These are phyloP conservation scores for Agrochola circellaris DNA, from an alignment of 2,888 invertebrate species.

Conservation along the genomic window DNA sequence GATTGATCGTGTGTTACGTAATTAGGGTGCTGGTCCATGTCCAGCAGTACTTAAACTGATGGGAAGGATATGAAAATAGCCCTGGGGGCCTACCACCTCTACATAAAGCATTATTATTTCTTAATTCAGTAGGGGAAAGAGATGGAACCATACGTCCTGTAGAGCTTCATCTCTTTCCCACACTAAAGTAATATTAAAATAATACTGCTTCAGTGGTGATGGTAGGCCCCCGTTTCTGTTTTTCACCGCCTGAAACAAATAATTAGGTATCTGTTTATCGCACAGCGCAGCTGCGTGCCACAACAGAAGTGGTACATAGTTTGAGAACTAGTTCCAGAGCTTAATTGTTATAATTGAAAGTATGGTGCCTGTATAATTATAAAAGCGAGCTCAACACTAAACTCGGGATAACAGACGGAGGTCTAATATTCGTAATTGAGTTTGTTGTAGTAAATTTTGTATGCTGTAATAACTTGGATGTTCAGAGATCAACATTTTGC, in stretches of 20 bases:
- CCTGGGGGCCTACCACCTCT: too few species aligned
- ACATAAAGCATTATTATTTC: too few species aligned
- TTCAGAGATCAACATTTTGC: not conserved
- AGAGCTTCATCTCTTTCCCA: too few species aligned
- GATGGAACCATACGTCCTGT: too few species aligned
- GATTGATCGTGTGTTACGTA: too few species aligned
- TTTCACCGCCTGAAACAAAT: slow-evolving; percentile 2
- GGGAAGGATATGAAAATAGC: not conserved
- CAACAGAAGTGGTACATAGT: slow-evolving; percentile 21
- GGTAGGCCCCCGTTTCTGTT: not conserved
- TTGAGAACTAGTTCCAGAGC: slow-evolving; percentile 23
- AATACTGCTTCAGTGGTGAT: too few species aligned
- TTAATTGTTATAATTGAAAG: slow-evolving; percentile 47
- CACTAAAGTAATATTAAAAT: too few species aligned
- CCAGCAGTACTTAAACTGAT: not conserved
- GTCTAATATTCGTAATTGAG: slow-evolving; percentile 31
- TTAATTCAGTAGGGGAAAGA: too few species aligned
- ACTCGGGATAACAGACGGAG: slow-evolving; percentile 17
- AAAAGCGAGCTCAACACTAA: slow-evolving; percentile 40
- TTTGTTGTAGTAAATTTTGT: slow-evolving; percentile 26
- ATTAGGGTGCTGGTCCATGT: too few species aligned
- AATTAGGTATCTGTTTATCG: not conserved
- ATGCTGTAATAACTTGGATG: not conserved
- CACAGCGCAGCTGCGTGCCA: slow-evolving; percentile 13
- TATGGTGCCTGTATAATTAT: slow-evolving; percentile 27